A percentile compares a stretch with the other conserved stretches of the same genome.
phyloP scores from a whole-genome alignment of 2,113 vertebrate genomes.

The Lophius piscatorius region DNA sequence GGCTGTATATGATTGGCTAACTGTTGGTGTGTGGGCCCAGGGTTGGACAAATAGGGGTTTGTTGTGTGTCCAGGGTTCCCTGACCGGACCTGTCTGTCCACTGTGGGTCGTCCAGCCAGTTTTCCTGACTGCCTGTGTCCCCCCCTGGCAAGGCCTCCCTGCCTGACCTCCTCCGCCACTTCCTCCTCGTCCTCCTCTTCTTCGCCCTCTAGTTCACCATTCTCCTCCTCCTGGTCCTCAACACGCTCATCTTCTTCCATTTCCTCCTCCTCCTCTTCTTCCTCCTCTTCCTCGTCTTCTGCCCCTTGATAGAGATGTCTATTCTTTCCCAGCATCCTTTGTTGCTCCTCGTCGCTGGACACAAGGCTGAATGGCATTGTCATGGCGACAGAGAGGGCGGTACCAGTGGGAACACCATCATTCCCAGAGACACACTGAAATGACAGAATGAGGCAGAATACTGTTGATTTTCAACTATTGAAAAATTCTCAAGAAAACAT shows the following conservation, averaged over 20 bases:
- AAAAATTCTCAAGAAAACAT: slow-evolving; percentile 11
- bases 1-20: slow-evolving; percentile 71
- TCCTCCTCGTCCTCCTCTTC: slow-evolving; percentile 74
- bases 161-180: slow-evolving; percentile 66
- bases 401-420: slow-evolving; percentile 81
- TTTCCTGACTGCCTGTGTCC: slow-evolving; percentile 73
- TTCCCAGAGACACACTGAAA: slow-evolving; percentile 75
- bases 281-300: slow-evolving; percentile 87
- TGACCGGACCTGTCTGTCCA: slow-evolving; percentile 65
- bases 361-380: slow-evolving; percentile 92
- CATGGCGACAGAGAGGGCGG: slow-evolving; percentile 84
- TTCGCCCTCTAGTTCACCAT: slow-evolving; percentile 76
- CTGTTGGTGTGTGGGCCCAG: slow-evolving; percentile 78
- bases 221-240: slow-evolving; percentile 76
- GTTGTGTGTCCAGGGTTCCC: slow-evolving; percentile 72
- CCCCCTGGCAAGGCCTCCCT: slow-evolving; percentile 58
- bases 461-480: not conserved
- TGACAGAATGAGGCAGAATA: slow-evolving; percentile 11
- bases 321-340: slow-evolving; percentile 86
- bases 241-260: slow-evolving; percentile 77
- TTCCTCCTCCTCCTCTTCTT: slow-evolving; percentile 88
- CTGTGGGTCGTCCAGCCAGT: slow-evolving; percentile 50
- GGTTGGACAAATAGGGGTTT: slow-evolving; percentile 80
- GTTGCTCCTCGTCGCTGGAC: slow-evolving; percentile 92
- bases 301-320: slow-evolving; percentile 82